Evolutionary conservation across 2,797 vertebrate species (phyloP), one percentile per base, ranked within the genome.

Genomic region (Hoplostethus atlanticus): DNA sequence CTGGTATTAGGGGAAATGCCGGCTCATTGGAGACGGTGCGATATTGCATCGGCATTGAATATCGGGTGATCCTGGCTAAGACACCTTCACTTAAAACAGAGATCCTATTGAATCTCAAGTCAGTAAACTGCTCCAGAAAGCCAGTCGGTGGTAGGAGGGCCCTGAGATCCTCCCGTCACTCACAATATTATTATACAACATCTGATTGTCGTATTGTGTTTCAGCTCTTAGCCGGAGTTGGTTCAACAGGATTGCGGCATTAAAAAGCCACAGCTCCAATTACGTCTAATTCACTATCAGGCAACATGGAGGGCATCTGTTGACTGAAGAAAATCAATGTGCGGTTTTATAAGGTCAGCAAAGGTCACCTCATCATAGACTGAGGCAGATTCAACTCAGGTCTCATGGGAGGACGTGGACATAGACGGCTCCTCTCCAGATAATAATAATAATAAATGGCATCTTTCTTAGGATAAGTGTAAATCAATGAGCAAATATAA

Each of bases 241-340:
- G 28, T 56, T 16, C 51, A 5, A 70, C 12, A 13, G 10, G 25
- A 47, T 31, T 9, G 58, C 68, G 64, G 72, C 62, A 54, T 71
- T 65, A 61, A 38, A 64, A 76, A 59, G n/a, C 76, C 72, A 16
- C 51, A 64, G 53, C 44, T 64, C 44, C 61, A 65, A 69, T 81
- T 72, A 68, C 17, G 13, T 59, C n/a, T 66, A 55, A 79, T 82
- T 76, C 38, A 21, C 13, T 3, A 69, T 57, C 42, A 77, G 74
- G 71, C 51, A 28, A 21, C 10, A 4, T 2, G 5, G 36, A 46
- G 40, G 12, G 31, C 28, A 25, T 69, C 54, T 70, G 73, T 64
- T 79, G 77, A 51, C 60, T 56, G 36, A 61, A 52, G 51, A 40
- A 68, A 79, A 84, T 58, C 46, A 68, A 64, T 56, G 34, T 40